phyloP scores from a whole-genome alignment of 2,888 invertebrate genomes.

The Spodoptera picta region DNA sequence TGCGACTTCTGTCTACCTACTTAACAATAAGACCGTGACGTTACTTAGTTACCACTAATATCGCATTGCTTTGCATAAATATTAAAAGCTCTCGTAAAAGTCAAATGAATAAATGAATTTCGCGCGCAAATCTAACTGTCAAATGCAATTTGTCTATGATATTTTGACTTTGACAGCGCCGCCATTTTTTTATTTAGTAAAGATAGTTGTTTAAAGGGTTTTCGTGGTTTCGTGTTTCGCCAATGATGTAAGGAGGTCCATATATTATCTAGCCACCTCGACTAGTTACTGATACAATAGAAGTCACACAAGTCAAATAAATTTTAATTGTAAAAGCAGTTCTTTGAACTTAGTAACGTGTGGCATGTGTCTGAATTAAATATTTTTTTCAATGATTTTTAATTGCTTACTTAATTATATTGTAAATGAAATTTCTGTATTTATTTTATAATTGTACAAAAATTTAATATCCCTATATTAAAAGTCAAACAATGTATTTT shows the following conservation, averaged over 20 bases:
- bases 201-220: no score
- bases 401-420: not conserved
- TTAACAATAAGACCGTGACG: constrained; percentile 44
- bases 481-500: no score
- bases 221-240: no score
- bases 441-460: no score
- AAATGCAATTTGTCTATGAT: no score
- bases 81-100: constrained; percentile 2
- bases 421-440: no score
- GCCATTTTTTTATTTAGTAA: no score
- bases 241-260: constrained; percentile 28
- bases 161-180: no score
- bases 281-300: constrained; percentile 12
- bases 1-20: constrained; percentile 38
- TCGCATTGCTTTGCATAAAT: constrained; percentile 3
- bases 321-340: constrained; percentile 52
- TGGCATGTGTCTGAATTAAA: constrained; percentile 10
- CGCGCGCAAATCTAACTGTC: no score
- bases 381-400: constrained; percentile 13
- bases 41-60: constrained; percentile 15
- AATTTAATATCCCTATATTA: no score
- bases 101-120: constrained; percentile 11
- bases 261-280: constrained; percentile 12
- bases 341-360: constrained; percentile 38
- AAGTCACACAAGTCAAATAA: constrained; percentile 52